These are phyloP conservation scores for Brachynemurus nebulosus DNA, from an alignment of 2,888 invertebrate genomes.

Conservation along the genomic window DNA sequence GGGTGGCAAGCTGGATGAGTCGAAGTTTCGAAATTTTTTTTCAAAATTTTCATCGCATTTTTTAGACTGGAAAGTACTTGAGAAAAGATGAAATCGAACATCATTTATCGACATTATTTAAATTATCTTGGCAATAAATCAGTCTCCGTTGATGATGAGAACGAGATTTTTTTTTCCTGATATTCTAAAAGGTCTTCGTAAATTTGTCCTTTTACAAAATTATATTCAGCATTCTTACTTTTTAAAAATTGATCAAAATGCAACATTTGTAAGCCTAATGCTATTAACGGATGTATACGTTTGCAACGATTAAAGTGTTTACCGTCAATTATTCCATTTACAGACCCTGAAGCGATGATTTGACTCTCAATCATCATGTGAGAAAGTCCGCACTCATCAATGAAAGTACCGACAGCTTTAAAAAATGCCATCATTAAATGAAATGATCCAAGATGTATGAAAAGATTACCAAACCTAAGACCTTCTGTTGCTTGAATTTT, in stretches of 20 bases:
- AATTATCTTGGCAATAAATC: conserved; percentile 16
- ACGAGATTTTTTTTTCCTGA: conserved; percentile 10
- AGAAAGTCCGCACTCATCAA: conserved; percentile 20
- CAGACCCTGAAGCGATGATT: conserved; percentile 22
- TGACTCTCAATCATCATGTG: conserved; percentile 19
- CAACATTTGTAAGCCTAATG: conserved; percentile 19
- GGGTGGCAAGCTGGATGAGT: conserved; percentile 1
- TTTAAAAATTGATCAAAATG: conserved; percentile 16
- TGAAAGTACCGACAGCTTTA: conserved; percentile 23
- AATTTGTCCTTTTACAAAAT: conserved; percentile 15
- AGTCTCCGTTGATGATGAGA: neutral
- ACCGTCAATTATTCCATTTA: conserved; percentile 19
- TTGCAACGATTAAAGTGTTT: conserved; percentile 24
- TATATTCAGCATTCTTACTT: conserved; percentile 7
- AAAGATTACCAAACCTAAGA: conserved; percentile 23
- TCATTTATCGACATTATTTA: conserved; percentile 17
- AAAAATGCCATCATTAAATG: conserved; percentile 24
- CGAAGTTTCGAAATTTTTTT: neutral
- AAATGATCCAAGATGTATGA: conserved; percentile 26
- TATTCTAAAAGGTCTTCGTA: conserved; percentile 13
- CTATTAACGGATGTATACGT: conserved; percentile 17
- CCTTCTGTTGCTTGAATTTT: conserved; percentile 20
- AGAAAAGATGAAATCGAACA: conserved; percentile 13
- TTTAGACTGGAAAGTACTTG: conserved; percentile 11
- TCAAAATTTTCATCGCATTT: conserved; percentile 4